Base-by-base conservation (phyloP, 2,888 invertebrate genomes). In the Cataglyphis cursor region DNA sequence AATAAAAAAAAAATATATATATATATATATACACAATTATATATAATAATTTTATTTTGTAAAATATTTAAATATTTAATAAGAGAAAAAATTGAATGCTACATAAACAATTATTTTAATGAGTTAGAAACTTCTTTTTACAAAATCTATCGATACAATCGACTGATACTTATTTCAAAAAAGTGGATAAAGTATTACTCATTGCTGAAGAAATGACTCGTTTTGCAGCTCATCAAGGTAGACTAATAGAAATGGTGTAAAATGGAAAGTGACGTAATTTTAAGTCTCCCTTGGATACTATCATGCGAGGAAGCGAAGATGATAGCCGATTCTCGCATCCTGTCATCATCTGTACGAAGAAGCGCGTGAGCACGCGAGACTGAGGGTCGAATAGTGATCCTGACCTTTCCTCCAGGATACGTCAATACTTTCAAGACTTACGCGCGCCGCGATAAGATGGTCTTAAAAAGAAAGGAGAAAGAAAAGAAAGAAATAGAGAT, bases 371-470 rank as follows among this genome's bases (percentile, higher is more conserved):
- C 84, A 82, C 66, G 66, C 64, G 48, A 83, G 61, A n/a, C 76
- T 70, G 82, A 83, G 82, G 81, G 87, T 82, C 88, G 86, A 84
- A 82, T 80, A 70, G 64, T 85, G 89, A 86, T 91, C 89, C 87
- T 93, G 92, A 93, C 92, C 93, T 91, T 91, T 93, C 88, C 84
- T 88, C 84, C 88, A 88, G 86, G 90, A 90, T 91, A 90, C 88
- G 89, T 91, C 88, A 89, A 91, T 85, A 88, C 81, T 87, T 62
- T 61, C 82, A 18, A 78, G 84, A 70, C 54, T 65, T 35, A 8
- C 31, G 18, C 54, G 44, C 82, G 65, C 62, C 54, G 66, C 57
- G 76, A 83, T 84, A 64, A 78, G 62, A 65, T 35, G 51, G 1
- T 41, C 35, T 64, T 76, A 48, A 82, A 68, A 83, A 54, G 48